phyloP scores from a whole-genome alignment of 2,113 vertebrate genomes.

The Callithrix jacchus region DNA sequence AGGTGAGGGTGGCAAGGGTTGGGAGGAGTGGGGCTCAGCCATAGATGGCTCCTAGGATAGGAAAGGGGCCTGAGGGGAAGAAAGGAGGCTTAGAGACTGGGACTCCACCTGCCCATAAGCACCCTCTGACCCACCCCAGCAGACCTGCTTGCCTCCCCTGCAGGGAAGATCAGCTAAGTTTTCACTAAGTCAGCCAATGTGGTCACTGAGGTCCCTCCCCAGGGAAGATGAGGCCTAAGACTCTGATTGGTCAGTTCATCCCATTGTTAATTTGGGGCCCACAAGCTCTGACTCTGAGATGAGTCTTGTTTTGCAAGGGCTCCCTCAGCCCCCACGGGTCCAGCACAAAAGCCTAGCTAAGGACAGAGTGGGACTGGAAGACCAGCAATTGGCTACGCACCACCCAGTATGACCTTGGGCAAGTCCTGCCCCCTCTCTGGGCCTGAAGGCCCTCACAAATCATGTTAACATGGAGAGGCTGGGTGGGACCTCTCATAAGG shows the following conservation, averaged over 20 bases:
- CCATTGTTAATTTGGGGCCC: neutral
- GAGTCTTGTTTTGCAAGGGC: neutral
- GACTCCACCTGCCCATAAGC: neutral
- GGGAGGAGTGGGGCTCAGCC: neutral
- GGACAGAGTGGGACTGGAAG: neutral
- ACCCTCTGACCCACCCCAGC: neutral
- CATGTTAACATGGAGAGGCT: no score
- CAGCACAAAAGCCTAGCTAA: neutral
- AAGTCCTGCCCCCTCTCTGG: neutral
- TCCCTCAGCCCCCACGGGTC: neutral
- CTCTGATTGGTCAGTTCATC: neutral
- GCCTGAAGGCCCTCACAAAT: neutral
- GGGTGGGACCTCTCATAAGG: neutral
- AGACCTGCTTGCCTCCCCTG: neutral
- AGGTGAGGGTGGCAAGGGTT: no score
- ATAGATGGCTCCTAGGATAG: neutral
- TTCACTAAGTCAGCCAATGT: neutral
- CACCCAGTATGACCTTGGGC: neutral
- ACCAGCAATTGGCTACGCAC: neutral
- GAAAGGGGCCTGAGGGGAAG: neutral
- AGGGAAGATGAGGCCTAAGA: neutral
- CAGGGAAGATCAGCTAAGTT: neutral
- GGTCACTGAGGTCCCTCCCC: neutral
- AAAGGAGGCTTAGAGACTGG: neutral
- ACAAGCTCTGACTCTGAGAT: neutral